Conservation (phyloP, 2,113 vertebrate species). For the Phalacrocorax brasilianus region DNA sequence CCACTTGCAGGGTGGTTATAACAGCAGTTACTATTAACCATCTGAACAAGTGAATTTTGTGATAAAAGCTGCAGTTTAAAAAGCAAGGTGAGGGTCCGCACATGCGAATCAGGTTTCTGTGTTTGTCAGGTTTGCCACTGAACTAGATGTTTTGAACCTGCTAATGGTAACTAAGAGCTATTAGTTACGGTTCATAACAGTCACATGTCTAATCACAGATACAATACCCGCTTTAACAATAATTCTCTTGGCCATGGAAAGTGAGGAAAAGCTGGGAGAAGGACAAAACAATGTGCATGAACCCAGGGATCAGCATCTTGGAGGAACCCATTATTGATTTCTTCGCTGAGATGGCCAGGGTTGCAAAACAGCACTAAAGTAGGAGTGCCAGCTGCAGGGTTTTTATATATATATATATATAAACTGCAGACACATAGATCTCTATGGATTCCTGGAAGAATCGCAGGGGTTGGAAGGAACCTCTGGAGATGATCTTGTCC, state of each 20-base stretch:
- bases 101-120: fast-evolving
- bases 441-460: neutral
- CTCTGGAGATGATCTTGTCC: no score
- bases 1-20: neutral
- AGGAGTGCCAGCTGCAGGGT: neutral
- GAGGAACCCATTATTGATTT: neutral
- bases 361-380: neutral
- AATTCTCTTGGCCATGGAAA: neutral
- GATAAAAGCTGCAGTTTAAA: neutral
- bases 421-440: fast-evolving
- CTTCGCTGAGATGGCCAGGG: neutral
- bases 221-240: neutral
- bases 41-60: neutral
- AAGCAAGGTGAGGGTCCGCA: neutral
- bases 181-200: neutral
- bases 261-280: no score
- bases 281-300: neutral
- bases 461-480: no score
- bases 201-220: neutral
- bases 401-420: neutral
- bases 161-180: neutral
- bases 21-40: neutral
- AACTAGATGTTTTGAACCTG: neutral
- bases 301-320: neutral
- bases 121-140: neutral